Evolutionary conservation across 2,888 invertebrate genomes (phyloP), one percentile per base, ranked within the genome.

Genomic region (Colostygia pectinataria): DNA sequence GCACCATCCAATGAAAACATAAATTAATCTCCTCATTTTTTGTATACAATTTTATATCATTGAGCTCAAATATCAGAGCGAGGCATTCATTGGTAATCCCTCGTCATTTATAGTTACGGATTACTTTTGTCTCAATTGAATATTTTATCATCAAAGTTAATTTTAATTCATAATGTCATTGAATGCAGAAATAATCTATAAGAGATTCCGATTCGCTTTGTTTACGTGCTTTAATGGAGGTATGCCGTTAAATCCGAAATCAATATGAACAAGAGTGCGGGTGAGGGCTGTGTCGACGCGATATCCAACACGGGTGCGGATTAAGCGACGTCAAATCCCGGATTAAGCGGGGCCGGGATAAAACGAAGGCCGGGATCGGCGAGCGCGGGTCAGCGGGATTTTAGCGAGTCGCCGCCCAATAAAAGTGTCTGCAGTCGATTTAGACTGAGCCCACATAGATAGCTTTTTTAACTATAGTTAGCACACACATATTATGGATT

Each of bases 231-330:
- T 69, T 71, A 66, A 62, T 71, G 65, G 71, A 81, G 77, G 75
- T 77, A 73, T 60, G 68, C 62, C 53, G 64, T 74, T 65, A 79
- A 85, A 80, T 78, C 74, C 73, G 66, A 78, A 85, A 84, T 87
- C 86, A 80, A 84, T 88, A 85, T 74, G 80, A 68, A 75, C 77
- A 74, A 70, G 76, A 78, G 83, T 74, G 76, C 74, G 80, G 77
- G 71, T 70, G 80, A 77, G 77, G 80, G 79, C 83, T 88, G 89
- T 88, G 89, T 83, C 85, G 88, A 85, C 91, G 92, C 91, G 92
- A 92, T 91, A 91, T 90, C 91, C 91, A 90, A 92, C 92, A 91
- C 91, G 92, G 92, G 92, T 91, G 77, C 89, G 91, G 92, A 92
- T 92, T 92, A 92, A 91, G 89, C 85, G 86, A 90, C 91, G 90